Percentiles rank a stretch among this genome's conserved stretches.
phyloP scores from a whole-genome alignment of 37 sponge, comb jelly and placozoan genomes.

The Crambe crambe region DNA sequence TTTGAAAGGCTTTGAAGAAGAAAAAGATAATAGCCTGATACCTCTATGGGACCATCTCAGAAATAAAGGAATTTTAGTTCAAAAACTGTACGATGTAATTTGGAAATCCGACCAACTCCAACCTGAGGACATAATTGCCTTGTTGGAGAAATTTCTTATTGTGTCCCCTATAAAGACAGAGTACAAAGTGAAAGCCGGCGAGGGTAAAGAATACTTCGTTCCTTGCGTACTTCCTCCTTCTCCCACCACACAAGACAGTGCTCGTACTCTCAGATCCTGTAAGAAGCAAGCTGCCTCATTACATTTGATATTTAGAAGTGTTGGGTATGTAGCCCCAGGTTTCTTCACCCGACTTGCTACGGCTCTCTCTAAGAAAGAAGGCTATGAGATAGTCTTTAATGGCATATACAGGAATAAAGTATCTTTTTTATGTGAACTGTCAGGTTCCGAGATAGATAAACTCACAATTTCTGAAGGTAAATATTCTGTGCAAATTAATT shows the following conservation, averaged over 20 bases:
- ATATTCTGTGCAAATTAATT: conserved; percentile 11
- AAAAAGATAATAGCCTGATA: background rate
- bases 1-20: conserved; percentile 5
- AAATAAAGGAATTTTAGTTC: conserved; percentile 44
- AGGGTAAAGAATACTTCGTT: conserved; percentile 31
- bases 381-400: background rate
- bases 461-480: background rate
- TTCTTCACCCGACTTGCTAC: conserved; percentile 46
- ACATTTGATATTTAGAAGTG: conserved; percentile 19
- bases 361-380: background rate
- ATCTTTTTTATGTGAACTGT: conserved; percentile 6
- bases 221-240: conserved; percentile 14
- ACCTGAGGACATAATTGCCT: conserved; percentile 24
- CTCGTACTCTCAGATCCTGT: background rate
- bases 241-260: background rate
- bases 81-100: conserved; percentile 30
- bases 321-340: conserved; percentile 39
- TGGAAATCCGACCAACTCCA: conserved; percentile 1
- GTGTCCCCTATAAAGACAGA: background rate
- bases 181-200: background rate
- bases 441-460: conserved; percentile 14
- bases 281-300: conserved; percentile 26
- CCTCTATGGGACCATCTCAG: conserved; percentile 10
- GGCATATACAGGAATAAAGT: conserved; percentile 31
- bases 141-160: conserved; percentile 28